Conservation (phyloP, 2,113 vertebrate genomes). For the Clarias gariepinus region DNA sequence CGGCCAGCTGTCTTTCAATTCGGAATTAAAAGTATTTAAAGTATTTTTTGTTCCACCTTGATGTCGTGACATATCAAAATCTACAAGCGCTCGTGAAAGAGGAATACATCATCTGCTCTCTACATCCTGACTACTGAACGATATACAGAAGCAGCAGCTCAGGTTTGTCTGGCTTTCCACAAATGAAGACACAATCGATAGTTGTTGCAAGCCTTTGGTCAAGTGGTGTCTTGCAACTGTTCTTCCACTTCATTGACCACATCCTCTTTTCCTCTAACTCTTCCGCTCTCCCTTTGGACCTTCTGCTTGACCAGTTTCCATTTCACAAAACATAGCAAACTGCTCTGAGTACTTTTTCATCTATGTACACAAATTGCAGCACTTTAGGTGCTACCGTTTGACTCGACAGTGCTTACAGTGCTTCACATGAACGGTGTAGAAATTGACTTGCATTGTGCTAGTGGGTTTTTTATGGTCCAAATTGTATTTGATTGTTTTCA, state of each 20-base stretch:
- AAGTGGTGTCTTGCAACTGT: background rate
- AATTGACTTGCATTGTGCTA: background rate
- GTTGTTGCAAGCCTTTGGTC: background rate
- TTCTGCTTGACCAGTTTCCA: background rate
- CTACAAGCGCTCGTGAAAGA: background rate
- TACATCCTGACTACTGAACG: background rate
- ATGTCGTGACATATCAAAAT: background rate
- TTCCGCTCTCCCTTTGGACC: background rate
- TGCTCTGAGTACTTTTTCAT: background rate
- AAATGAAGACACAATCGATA: background rate
- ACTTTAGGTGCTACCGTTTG: background rate
- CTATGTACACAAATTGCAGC: background rate
- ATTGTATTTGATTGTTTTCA: background rate
- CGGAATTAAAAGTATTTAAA: background rate
- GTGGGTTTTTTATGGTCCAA: background rate
- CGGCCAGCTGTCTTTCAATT: background rate
- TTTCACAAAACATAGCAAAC: background rate
- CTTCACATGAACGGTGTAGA: background rate
- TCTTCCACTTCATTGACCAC: background rate
- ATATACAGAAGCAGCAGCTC: background rate
- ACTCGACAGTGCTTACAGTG: background rate
- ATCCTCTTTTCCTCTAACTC: background rate
- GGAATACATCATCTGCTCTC: background rate
- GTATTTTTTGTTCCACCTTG: background rate
- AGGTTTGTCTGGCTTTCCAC: constrained; percentile 11